Conservation (phyloP, 53 echinoderm and acorn worm genomes). For the Zoroaster sp. region DNA sequence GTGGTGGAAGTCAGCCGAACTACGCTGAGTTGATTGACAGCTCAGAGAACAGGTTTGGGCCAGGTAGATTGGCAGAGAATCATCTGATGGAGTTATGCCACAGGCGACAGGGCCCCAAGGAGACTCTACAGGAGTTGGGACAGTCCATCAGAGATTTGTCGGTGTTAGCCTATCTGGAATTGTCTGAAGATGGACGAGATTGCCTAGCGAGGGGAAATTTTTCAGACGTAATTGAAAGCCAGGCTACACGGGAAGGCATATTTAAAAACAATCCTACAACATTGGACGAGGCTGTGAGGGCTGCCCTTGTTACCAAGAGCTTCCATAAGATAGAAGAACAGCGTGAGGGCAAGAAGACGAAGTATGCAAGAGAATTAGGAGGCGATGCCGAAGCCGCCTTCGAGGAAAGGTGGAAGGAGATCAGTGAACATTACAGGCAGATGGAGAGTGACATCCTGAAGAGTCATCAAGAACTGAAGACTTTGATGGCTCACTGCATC, state of each 20-base stretch:
- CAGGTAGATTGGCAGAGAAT: not conserved
- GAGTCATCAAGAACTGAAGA: too few relatives aligned
- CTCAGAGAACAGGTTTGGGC: not conserved
- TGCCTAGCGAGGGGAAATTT: too few relatives aligned
- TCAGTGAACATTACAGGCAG: too few relatives aligned
- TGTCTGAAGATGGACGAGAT: not conserved
- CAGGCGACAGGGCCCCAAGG: not conserved
- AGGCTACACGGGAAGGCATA: not conserved
- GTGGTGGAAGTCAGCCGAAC: not conserved
- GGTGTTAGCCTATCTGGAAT: not conserved
- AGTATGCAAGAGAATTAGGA: too few relatives aligned
- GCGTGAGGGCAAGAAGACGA: not conserved
- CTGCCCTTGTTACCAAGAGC: not conserved
- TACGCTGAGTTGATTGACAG: not conserved
- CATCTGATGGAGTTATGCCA: not conserved
- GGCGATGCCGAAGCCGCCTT: too few relatives aligned
- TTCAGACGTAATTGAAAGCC: not conserved
- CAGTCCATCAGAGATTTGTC: too few relatives aligned
- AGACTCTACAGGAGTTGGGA: not conserved
- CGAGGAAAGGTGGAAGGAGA: too few relatives aligned
- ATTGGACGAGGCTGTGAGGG: not conserved
- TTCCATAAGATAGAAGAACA: not conserved
- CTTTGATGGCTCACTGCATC: too few relatives aligned
- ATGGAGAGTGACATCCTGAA: too few relatives aligned
- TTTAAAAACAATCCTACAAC: not conserved